Conservation (phyloP, 2,113 vertebrate species). For the Orientallactaga bullata region DNA sequence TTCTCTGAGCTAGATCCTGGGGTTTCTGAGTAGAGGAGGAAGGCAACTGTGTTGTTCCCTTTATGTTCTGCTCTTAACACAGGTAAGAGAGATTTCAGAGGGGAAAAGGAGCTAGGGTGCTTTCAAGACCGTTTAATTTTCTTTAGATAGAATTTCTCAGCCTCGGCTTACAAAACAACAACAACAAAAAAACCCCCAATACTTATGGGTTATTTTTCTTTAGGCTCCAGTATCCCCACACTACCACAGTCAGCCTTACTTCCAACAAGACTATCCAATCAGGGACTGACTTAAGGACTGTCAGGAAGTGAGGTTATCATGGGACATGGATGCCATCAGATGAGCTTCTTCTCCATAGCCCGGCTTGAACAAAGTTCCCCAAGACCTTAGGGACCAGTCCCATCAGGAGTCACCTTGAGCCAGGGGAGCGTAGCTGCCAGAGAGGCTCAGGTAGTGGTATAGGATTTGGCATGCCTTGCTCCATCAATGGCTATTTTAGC, state of each 20-base stretch:
- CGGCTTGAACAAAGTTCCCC: not conserved
- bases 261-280: not conserved
- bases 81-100: not conserved
- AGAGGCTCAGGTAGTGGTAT: not conserved
- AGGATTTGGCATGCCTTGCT: not conserved
- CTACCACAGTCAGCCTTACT: too few relatives aligned
- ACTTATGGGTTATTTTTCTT: not conserved
- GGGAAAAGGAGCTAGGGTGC: not conserved
- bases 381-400: not conserved
- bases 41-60: not conserved
- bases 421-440: not conserved
- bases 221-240: not conserved
- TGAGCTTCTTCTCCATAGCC: not conserved
- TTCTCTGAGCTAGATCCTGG: not conserved
- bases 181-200: not conserved
- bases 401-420: not conserved
- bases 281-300: not conserved
- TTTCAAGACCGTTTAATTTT: not conserved
- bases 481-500: slow-evolving; percentile 22
- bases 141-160: not conserved
- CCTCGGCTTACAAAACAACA: not conserved
- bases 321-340: fast-evolving
- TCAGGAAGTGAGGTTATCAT: not conserved
- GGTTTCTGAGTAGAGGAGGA: not conserved
- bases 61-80: not conserved